A percentile compares a stretch with the other conserved stretches of the same genome.
Conservation (phyloP, 2,888 invertebrate genomes). For the Cybosia mesomella region DNA sequence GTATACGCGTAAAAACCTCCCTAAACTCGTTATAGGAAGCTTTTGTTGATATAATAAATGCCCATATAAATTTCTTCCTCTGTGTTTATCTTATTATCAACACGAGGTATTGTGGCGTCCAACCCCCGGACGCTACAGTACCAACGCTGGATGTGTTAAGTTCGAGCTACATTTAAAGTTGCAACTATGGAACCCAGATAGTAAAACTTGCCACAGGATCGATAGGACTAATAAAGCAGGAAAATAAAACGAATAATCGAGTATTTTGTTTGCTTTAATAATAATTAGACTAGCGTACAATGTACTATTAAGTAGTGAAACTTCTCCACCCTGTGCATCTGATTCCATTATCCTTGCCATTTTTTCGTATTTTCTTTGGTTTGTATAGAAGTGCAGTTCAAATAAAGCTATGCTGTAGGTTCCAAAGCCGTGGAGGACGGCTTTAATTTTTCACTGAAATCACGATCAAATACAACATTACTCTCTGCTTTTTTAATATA, state of each 20-base stretch:
- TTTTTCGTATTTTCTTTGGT: not conserved
- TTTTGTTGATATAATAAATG: too few species aligned
- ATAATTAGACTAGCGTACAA: not conserved
- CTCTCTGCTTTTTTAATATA: constrained; percentile 3
- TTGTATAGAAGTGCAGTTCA: too few species aligned
- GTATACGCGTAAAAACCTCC: too few species aligned
- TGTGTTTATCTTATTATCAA: too few species aligned
- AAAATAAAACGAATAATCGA: not conserved
- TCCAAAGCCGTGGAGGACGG: not conserved
- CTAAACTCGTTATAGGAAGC: too few species aligned
- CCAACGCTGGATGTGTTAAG: too few species aligned
- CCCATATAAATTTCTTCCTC: too few species aligned
- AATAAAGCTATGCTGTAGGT: not conserved
- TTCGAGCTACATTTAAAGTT: too few species aligned
- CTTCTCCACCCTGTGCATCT: not conserved
- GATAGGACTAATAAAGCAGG: not conserved
- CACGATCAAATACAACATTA: not conserved
- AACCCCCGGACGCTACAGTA: too few species aligned
- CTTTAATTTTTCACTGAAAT: not conserved
- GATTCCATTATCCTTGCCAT: not conserved
- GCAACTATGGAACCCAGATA: too few species aligned
- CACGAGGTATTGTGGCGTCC: too few species aligned
- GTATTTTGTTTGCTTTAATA: not conserved
- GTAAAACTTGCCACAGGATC: too few species aligned
- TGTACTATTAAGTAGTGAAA: not conserved